A percentile compares a stretch with the other conserved stretches of the same genome.
These are phyloP conservation scores for Acheta domesticus DNA, from an alignment of 2,888 invertebrate species.

Conservation along the genomic window DNA sequence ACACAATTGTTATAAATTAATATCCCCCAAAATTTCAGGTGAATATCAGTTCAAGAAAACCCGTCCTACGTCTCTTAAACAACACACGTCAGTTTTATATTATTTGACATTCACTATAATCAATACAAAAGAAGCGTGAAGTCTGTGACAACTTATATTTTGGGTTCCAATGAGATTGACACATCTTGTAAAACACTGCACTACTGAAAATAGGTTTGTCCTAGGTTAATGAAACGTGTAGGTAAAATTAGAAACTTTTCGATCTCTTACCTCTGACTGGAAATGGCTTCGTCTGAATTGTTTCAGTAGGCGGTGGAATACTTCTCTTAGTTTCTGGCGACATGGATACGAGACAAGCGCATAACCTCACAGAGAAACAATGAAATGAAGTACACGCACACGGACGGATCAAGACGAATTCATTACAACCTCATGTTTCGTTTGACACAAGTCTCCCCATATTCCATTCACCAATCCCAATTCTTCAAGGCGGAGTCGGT, in stretches of 20 bases:
- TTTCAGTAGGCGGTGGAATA: slow-evolving; percentile 72
- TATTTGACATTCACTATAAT: too few relatives aligned
- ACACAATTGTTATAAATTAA: too few relatives aligned
- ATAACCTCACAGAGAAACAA: slow-evolving; percentile 22
- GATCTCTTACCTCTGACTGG: slow-evolving; percentile 69
- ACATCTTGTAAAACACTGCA: background rate
- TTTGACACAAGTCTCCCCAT: slow-evolving; percentile 35
- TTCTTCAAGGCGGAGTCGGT: slow-evolving; percentile 28
- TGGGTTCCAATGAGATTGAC: background rate
- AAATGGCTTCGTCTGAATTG: slow-evolving; percentile 85
- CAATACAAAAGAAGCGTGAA: background rate
- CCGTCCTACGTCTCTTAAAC: too few relatives aligned
- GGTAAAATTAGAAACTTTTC: background rate
- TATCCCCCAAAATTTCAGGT: too few relatives aligned
- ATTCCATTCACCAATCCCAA: slow-evolving; percentile 32
- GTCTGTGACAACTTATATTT: background rate
- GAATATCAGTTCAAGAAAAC: too few relatives aligned
- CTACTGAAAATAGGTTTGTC: background rate
- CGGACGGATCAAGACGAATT: slow-evolving; percentile 23
- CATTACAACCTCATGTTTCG: slow-evolving; percentile 35
- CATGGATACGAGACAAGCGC: slow-evolving; percentile 31
- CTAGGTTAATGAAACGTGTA: background rate
- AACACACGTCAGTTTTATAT: too few relatives aligned
- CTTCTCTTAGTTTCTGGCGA: slow-evolving; percentile 36
- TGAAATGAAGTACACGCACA: background rate